Evolutionary conservation across 2,797 vertebrate species (phyloP), one percentile per base, ranked within the genome.

Genomic region (Cryptoprocta ferox): DNA sequence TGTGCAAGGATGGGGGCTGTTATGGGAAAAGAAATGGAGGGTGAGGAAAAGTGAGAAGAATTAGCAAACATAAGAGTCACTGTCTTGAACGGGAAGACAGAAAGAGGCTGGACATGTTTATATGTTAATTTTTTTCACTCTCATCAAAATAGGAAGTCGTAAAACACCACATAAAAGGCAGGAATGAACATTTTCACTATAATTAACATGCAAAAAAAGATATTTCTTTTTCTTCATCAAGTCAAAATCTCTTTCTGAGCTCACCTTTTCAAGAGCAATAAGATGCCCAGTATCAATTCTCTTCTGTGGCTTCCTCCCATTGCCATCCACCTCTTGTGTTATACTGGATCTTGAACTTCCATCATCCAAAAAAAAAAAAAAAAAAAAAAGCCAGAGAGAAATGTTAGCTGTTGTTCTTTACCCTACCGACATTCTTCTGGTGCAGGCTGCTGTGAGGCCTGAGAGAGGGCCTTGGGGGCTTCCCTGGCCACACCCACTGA

Each of bases 81-180:
- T 78, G 88, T 94, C 92, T 26, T 94, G 24, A 90, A 78, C 59
- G n/a, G n/a, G 16, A 90, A 53, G 37, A 88, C 35, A 19, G 75
- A 84, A 37, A 73, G n/a, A 79, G 2, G 76, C 12, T 35, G 32
- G 16, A 82, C 45, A 56, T 32, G 75, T 56, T 35, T 65, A 35
- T 30, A 45, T 32, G 9, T 65, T 80, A 73, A 48, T 76, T 35
- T 37, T 73, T 65, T 73, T 56, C 50, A 84, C 28, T 28, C 13
- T 14, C n/a, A 35, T 45, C 24, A 63, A 83, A 91, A 79, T 45
- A 59, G 5, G 6, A 59, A 83, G 76, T 78, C 3, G 0, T 76
- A 92, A 89, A 89, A 86, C 1, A 56, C 13, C 32, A 28, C 32
- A 32, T 66, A 35, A 96, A 66, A 78, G 15, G 6, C 39, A 75